Percentiles rank a stretch among this genome's conserved stretches.
Conservation (phyloP, 2,888 invertebrate genomes). For the Phania funesta region DNA sequence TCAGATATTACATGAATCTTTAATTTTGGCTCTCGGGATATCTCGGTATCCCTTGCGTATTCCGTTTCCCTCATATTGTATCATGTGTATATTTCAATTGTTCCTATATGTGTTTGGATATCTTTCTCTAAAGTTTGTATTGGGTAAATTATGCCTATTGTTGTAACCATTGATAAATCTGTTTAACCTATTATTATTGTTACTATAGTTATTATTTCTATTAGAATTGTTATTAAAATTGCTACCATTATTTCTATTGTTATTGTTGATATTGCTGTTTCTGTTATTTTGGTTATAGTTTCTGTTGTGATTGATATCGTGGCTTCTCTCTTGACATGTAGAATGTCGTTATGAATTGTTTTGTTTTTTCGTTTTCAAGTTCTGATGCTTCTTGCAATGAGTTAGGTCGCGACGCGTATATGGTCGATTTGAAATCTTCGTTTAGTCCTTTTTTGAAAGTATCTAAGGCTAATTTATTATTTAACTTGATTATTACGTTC, state of each 20-base stretch:
- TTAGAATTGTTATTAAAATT: not conserved
- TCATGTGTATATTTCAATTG: not conserved
- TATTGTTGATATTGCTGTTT: not conserved
- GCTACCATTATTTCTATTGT: too few relatives aligned
- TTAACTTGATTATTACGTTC: not conserved
- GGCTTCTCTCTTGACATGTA: not conserved
- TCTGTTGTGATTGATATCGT: not conserved
- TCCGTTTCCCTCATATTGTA: not conserved
- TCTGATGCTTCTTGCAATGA: too few relatives aligned
- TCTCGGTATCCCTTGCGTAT: not conserved
- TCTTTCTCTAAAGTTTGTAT: too few relatives aligned
- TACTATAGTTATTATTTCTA: too few relatives aligned
- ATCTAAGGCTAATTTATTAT: not conserved
- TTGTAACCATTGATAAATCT: too few relatives aligned
- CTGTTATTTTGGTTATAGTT: not conserved
- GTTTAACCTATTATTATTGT: too few relatives aligned
- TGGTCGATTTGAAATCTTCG: not conserved
- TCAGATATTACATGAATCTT: not conserved
- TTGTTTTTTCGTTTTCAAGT: not conserved
- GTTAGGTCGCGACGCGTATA: too few relatives aligned
- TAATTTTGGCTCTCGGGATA: not conserved
- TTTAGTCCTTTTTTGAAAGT: not conserved
- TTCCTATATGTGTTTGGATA: not conserved
- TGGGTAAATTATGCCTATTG: too few relatives aligned
- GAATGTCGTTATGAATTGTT: not conserved